Evolutionary conservation across 1,140 invertebrate genomes (phyloP), one percentile per base, ranked within the genome.

Genomic region (Amyelois transitella): DNA sequence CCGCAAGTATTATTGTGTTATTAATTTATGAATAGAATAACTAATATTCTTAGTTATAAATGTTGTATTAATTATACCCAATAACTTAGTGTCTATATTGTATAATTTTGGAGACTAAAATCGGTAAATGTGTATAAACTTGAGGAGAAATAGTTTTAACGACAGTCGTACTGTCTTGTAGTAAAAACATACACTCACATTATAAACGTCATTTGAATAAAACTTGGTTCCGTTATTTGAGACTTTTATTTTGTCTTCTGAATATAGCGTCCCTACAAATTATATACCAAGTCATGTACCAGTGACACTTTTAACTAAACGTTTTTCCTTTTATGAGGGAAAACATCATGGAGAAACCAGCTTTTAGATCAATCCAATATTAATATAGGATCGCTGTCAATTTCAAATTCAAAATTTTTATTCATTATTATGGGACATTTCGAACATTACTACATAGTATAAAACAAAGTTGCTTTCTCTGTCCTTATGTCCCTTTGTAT

Each of bases 1-100:
- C 61, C 60, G 59, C 60, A 63, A 59, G 57, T 77, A 82, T 72
- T 82, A 82, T 82, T 75, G 72, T 82, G 75, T 82, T 82, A 78
- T 75, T 77, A 81, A 78, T 77, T 77, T 79, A 82, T 76, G 64
- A 72, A 58, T 82, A 82, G 71, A 55, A 53, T 77, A 79, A 70
- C 59, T 58, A 51, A 43, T 76, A 64, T 50, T 64, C 43, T 55
- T 38, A 58, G 59, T 68, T 71, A 64, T 63, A 66, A 59, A 60
- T 54, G 57, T 67, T 58, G 51, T 65, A 60, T 62, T 61, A 65
- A 38, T 53, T 49, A 55, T 25, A 18, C 38, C 18, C n/a, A 53
- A 51, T 53, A 49, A 45, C 32, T 18, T 53, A 43, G 12, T 24
- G 18, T 22, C n/a, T 51, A 22, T 51, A 19, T 2, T 21, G 32